Percentiles rank a stretch among this genome's conserved stretches.
These are phyloP conservation scores for Chrysolina americana DNA, from an alignment of 2,888 invertebrate species.

Conservation along the genomic window DNA sequence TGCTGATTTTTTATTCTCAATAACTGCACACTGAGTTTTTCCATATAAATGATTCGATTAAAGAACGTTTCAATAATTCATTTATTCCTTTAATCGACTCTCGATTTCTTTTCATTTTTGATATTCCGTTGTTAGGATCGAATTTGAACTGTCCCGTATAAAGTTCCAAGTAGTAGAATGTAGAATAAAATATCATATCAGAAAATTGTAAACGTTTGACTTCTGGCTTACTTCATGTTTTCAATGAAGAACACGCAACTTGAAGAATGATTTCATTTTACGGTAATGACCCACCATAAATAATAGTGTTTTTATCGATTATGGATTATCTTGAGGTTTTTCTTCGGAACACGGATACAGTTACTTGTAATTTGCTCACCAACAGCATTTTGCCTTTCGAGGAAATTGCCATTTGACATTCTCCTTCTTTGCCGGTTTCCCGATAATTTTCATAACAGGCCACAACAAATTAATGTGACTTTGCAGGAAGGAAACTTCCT, in stretches of 20 bases:
- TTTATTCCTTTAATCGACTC: background rate
- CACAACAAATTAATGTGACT: background rate
- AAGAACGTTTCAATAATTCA: too few relatives aligned
- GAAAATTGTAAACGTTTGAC: slow-evolving; percentile 3
- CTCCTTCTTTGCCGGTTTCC: too few relatives aligned
- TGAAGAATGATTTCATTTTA: background rate
- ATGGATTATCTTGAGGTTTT: background rate
- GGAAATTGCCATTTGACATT: background rate
- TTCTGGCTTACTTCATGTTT: slow-evolving; percentile 11
- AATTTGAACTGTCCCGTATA: background rate
- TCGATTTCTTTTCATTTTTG: too few relatives aligned
- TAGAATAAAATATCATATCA: too few relatives aligned
- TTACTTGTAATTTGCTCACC: background rate
- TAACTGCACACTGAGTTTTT: too few relatives aligned
- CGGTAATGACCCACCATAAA: background rate
- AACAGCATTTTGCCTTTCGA: background rate
- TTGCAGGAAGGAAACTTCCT: too few relatives aligned
- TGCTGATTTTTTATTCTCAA: too few relatives aligned
- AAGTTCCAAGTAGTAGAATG: background rate
- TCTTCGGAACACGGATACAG: background rate
- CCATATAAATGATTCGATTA: too few relatives aligned
- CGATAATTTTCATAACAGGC: too few relatives aligned
- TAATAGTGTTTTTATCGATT: background rate
- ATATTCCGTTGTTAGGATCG: too few relatives aligned
- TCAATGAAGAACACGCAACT: slow-evolving; percentile 15